These are phyloP conservation scores for Eumaeus atala DNA, from an alignment of 1,140 invertebrate species.

Conservation along the genomic window DNA sequence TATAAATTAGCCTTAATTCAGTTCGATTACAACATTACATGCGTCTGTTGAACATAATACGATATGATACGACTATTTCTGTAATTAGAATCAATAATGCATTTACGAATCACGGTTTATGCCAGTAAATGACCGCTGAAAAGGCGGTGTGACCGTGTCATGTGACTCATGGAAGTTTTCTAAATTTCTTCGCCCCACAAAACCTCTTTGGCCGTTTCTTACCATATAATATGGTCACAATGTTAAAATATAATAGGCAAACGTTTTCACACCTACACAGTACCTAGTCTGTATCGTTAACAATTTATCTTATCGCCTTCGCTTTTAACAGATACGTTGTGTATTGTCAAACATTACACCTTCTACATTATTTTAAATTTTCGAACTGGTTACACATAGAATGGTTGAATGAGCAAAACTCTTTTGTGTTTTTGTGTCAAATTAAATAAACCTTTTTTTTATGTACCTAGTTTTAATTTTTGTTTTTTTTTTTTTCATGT, in stretches of 20 bases:
- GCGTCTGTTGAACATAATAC: not conserved
- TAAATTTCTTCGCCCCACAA: not conserved
- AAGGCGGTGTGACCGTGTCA: too few species aligned
- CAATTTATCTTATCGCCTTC: constrained; percentile 27
- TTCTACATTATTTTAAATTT: constrained; percentile 8
- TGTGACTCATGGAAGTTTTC: not conserved
- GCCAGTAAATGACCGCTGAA: too few species aligned
- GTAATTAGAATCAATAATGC: too few species aligned
- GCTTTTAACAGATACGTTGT: constrained; percentile 22
- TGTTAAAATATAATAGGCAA: constrained; percentile 12
- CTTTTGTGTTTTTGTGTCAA: too few species aligned
- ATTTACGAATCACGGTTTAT: too few species aligned
- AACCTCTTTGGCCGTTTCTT: not conserved
- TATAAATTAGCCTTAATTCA: constrained; percentile 4
- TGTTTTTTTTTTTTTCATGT: too few species aligned
- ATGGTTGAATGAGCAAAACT: too few species aligned
- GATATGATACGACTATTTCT: too few species aligned
- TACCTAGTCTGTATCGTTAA: constrained; percentile 20
- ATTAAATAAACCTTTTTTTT: too few species aligned
- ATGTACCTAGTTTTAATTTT: too few species aligned
- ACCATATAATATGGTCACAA: constrained; percentile 1
- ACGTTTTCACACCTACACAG: constrained; percentile 19
- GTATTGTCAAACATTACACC: constrained; percentile 2
- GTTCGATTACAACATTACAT: not conserved
- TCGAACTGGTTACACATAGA: too few species aligned